Evolutionary conservation across 2,888 invertebrate species (phyloP).

Genomic region (Amiota communis): DNA sequence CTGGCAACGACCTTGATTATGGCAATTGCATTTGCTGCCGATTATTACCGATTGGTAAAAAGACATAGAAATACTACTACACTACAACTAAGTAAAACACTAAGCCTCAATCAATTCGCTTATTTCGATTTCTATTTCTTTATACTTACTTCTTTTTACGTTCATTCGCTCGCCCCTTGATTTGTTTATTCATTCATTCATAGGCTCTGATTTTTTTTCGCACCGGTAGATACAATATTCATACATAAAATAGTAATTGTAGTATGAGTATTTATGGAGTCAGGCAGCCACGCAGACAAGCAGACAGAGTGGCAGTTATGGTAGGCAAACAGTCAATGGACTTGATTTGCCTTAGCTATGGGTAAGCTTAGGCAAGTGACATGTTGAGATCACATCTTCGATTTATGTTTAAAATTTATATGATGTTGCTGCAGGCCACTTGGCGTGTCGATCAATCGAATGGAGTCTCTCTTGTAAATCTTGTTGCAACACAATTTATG

Average conservation of each 20-base stretch:
- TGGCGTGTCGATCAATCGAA: not conserved
- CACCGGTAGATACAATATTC: too few relatives aligned
- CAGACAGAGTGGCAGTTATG: too few relatives aligned
- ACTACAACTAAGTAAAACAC: too few relatives aligned
- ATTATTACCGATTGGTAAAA: too few relatives aligned
- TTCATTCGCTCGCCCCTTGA: not conserved
- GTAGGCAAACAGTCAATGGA: not conserved
- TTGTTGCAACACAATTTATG: conserved; percentile 7
- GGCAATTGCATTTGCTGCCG: conserved; percentile 8
- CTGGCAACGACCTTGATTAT: conserved; percentile 21
- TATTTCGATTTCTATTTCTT: too few relatives aligned
- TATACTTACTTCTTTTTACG: not conserved
- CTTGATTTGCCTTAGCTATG: not conserved
- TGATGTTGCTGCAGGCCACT: not conserved
- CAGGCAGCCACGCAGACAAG: too few relatives aligned
- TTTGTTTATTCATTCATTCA: not conserved
- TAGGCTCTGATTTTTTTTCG: not conserved
- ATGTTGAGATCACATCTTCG: conserved; percentile 43
- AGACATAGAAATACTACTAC: too few relatives aligned
- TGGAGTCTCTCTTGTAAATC: not conserved
- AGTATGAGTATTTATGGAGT: too few relatives aligned
- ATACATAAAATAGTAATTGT: too few relatives aligned
- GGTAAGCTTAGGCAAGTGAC: conserved; percentile 27
- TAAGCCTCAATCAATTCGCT: too few relatives aligned
- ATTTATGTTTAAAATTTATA: conserved; percentile 16